A percentile compares a stretch with the other conserved stretches of the same genome.
phyloP scores from a whole-genome alignment of 2,113 vertebrate species.

The Colaptes auratus region DNA sequence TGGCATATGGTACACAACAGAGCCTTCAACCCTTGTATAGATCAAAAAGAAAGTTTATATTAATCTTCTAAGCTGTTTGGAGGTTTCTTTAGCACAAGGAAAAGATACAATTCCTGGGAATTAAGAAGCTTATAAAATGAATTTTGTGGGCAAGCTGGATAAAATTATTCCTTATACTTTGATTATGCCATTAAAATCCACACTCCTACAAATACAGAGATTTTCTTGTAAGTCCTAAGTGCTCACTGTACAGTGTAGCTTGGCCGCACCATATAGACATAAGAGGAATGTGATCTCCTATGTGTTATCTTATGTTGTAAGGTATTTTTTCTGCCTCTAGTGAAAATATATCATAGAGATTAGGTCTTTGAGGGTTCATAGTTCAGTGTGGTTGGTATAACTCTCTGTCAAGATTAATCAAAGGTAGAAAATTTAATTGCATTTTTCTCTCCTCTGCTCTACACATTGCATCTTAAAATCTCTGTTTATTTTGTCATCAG shows the following conservation, averaged over 20 bases:
- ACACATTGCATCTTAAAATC: not conserved
- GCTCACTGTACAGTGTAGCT: not conserved
- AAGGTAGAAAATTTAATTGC: not conserved
- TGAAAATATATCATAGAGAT: not conserved
- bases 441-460: not conserved
- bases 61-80: conserved; percentile 36
- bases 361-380: not conserved
- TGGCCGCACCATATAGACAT: not conserved
- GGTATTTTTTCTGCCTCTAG: not conserved
- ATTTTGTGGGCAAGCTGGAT: conserved; percentile 32
- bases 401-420: not conserved
- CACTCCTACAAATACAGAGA: not conserved
- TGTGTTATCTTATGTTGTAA: not conserved
- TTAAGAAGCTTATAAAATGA: conserved; percentile 44
- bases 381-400: not conserved
- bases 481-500: not conserved
- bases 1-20: conserved; percentile 51
- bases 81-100: not conserved
- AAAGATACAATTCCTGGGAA: conserved; percentile 10
- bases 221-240: not conserved
- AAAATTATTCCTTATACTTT: conserved; percentile 18
- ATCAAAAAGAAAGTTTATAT: conserved; percentile 54
- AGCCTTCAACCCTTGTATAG: conserved; percentile 23
- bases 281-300: not conserved
- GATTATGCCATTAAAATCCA: conserved; percentile 41